These are phyloP conservation scores for Noctua comes DNA, from an alignment of 2,888 invertebrate genomes.

Conservation along the genomic window DNA sequence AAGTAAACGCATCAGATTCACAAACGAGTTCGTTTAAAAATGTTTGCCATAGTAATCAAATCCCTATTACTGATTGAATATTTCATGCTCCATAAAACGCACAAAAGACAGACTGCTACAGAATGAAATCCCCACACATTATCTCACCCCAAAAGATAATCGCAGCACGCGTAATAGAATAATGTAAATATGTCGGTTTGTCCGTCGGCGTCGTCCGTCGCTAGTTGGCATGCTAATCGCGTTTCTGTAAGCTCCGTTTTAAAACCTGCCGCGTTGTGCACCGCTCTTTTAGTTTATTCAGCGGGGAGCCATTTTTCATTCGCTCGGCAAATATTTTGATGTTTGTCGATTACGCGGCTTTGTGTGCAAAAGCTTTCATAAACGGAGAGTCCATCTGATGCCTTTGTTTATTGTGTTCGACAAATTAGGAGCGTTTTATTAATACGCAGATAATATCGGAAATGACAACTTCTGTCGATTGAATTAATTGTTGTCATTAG, in stretches of 20 bases:
- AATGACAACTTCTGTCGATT: constrained; percentile 51
- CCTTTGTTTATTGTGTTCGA: constrained; percentile 70
- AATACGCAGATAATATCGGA: constrained; percentile 54
- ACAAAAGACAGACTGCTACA: constrained; percentile 75
- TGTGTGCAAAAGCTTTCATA: constrained; percentile 76
- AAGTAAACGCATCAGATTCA: background rate
- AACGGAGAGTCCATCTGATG: constrained; percentile 73
- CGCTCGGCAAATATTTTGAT: constrained; percentile 88
- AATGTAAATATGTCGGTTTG: constrained; percentile 82
- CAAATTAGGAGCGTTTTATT: constrained; percentile 68
- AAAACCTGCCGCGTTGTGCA: constrained; percentile 83
- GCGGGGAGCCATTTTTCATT: constrained; percentile 84
- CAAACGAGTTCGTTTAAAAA: background rate
- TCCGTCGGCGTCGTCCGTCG: constrained; percentile 71
- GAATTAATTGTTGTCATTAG: constrained; percentile 56
- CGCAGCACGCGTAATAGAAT: constrained; percentile 87
- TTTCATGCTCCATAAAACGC: constrained; percentile 62
- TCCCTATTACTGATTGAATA: constrained; percentile 63
- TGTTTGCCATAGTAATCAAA: constrained; percentile 41
- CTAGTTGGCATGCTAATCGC: constrained; percentile 86
- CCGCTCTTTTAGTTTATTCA: constrained; percentile 79
- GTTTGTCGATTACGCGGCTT: constrained; percentile 77
- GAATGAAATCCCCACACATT: constrained; percentile 82
- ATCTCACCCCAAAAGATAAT: constrained; percentile 86
- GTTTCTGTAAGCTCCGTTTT: constrained; percentile 82